These are phyloP conservation scores for Aporophyla nigra DNA, from an alignment of 2,888 invertebrate genomes.

Conservation along the genomic window DNA sequence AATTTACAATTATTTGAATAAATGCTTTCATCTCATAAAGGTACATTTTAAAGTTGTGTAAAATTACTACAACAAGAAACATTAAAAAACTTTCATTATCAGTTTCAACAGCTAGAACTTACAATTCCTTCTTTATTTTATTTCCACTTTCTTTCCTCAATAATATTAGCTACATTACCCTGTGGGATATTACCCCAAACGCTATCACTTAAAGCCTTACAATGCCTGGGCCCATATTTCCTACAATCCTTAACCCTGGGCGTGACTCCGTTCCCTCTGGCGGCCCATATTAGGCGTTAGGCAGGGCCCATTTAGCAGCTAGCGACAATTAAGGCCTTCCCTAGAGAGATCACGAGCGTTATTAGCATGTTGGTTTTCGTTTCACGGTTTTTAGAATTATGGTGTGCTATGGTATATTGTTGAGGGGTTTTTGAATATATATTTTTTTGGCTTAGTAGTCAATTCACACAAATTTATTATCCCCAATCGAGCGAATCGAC, in stretches of 20 bases:
- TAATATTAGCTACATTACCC: slow-evolving; percentile 28
- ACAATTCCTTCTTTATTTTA: slow-evolving; percentile 18
- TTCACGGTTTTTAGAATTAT: slow-evolving; percentile 52
- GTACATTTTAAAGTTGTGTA: no score
- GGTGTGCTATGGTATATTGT: slow-evolving; percentile 7
- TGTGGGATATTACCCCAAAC: slow-evolving; percentile 31
- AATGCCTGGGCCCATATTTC: slow-evolving; percentile 62
- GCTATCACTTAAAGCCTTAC: slow-evolving; percentile 56
- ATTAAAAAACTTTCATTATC: no score
- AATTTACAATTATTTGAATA: no score
- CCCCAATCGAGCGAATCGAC: no score
- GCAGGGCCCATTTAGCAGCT: slow-evolving; percentile 73
- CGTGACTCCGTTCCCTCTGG: slow-evolving; percentile 73
- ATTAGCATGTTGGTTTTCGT: slow-evolving; percentile 74
- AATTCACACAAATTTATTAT: no score
- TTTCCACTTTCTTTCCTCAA: not conserved
- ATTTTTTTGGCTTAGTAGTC: no score
- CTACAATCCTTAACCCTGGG: slow-evolving; percentile 61
- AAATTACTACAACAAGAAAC: no score
- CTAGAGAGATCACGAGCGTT: slow-evolving; percentile 77
- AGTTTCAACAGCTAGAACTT: not conserved
- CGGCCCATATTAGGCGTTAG: slow-evolving; percentile 73
- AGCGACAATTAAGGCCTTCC: slow-evolving; percentile 79
- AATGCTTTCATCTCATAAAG: no score
- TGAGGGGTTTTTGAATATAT: not conserved